Evolutionary conservation across 2,888 invertebrate genomes (phyloP).

Genomic region (Acanthoscelides obtectus): DNA sequence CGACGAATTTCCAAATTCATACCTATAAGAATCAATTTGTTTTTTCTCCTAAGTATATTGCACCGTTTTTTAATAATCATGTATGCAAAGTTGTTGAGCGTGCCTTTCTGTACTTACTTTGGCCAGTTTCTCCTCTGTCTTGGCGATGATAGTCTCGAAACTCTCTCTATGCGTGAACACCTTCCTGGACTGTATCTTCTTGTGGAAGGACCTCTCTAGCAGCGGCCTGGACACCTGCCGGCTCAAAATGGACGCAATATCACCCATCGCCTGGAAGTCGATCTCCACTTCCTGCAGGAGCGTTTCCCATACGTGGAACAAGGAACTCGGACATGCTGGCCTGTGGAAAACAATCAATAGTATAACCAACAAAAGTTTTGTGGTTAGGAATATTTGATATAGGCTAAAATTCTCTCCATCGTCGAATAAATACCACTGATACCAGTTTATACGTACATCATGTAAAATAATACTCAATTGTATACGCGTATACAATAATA

Average conservation of each 20-base stretch:
- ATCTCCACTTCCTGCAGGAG: slow-evolving; percentile 87
- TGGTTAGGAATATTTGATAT: no score
- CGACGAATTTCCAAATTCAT: background rate
- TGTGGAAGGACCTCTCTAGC: slow-evolving; percentile 80
- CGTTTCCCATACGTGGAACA: slow-evolving; percentile 89
- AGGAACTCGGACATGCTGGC: slow-evolving; percentile 72
- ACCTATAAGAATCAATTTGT: background rate
- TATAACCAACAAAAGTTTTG: no score
- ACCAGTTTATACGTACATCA: no score
- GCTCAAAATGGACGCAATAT: slow-evolving; percentile 75
- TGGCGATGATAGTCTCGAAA: slow-evolving; percentile 80
- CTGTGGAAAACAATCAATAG: slow-evolving; percentile 46
- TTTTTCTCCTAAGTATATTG: no score
- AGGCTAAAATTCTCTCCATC: no score
- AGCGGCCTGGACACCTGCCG: slow-evolving; percentile 76
- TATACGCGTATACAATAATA: no score
- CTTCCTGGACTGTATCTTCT: slow-evolving; percentile 87
- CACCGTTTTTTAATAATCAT: no score
- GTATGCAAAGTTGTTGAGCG: no score
- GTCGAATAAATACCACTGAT: no score
- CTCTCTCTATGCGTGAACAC: slow-evolving; percentile 87
- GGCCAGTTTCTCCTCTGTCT: slow-evolving; percentile 74
- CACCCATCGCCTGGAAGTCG: slow-evolving; percentile 80
- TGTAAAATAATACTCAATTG: no score
- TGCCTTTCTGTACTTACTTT: slow-evolving; percentile 58